Percentiles rank a stretch among this genome's conserved stretches.
Evolutionary conservation across 2,888 invertebrate species (phyloP).

Genomic region (Drosophila eohydei): DNA sequence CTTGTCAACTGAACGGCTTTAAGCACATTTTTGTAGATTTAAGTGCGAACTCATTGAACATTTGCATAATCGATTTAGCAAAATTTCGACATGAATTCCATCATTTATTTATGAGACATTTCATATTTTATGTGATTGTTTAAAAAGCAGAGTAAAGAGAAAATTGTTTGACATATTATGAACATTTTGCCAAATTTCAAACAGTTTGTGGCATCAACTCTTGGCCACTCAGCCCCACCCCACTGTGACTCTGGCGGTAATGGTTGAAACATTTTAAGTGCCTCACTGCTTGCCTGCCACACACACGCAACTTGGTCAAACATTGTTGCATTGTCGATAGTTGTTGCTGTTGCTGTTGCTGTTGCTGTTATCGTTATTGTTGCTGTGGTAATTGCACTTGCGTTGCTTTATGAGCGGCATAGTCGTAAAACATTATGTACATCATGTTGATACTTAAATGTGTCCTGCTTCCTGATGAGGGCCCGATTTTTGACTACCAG

Average conservation of each 20-base stretch:
- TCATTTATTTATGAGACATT: background rate
- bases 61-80: background rate
- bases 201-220: slow-evolving; percentile 13
- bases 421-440: slow-evolving; percentile 71
- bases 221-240: slow-evolving; percentile 16
- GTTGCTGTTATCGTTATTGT: slow-evolving; percentile 34
- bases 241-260: slow-evolving; percentile 36
- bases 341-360: slow-evolving; percentile 33
- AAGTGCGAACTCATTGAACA: background rate
- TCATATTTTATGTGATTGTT: background rate
- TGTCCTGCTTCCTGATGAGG: slow-evolving; percentile 48
- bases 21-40: background rate
- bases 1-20: background rate
- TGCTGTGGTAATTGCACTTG: slow-evolving; percentile 72
- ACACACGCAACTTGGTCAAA: slow-evolving; percentile 29
- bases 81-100: background rate
- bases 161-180: slow-evolving; percentile 6
- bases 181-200: slow-evolving; percentile 6
- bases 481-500: slow-evolving; percentile 34
- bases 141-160: background rate
- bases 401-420: slow-evolving; percentile 71
- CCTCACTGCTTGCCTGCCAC: slow-evolving; percentile 16
- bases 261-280: slow-evolving; percentile 67
- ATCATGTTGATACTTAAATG: slow-evolving; percentile 73
- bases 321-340: slow-evolving; percentile 66